A percentile compares a stretch with the other conserved stretches of the same genome.
phyloP scores from a whole-genome alignment of 2,888 invertebrate species.

The Trichopria drosophilae region DNA sequence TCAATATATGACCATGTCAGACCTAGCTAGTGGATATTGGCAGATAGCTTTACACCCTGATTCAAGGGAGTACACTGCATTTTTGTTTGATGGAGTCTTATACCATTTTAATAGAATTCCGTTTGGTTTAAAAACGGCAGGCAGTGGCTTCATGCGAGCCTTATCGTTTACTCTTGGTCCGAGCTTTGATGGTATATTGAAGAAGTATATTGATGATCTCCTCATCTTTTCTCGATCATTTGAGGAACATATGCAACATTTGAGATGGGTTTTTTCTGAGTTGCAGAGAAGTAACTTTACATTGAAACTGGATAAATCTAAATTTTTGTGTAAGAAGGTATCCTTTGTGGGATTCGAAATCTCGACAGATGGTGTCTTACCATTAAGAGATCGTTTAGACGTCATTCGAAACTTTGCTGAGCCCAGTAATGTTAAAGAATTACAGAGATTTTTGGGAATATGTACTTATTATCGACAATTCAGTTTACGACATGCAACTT shows the following conservation, averaged over 20 bases:
- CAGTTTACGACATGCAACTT: not conserved
- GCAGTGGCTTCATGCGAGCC: too few relatives aligned
- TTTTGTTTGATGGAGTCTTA: conserved; percentile 23
- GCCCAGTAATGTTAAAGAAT: conserved; percentile 35
- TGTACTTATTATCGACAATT: conserved; percentile 14
- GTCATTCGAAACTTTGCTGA: conserved; percentile 34
- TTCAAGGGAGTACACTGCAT: too few relatives aligned
- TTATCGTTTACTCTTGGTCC: conserved; percentile 37
- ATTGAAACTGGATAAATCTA: conserved; percentile 35
- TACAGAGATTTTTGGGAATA: conserved; percentile 27
- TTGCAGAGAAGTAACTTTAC: conserved; percentile 33
- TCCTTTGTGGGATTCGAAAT: conserved; percentile 7
- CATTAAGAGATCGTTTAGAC: conserved; percentile 21
- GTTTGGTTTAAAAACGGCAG: too few relatives aligned
- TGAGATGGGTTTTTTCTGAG: conserved; percentile 30
- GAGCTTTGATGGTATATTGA: conserved; percentile 36
- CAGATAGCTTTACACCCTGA: conserved; percentile 30
- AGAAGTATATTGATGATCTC: conserved; percentile 43
- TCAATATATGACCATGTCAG: conserved; percentile 30
- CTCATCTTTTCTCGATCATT: conserved; percentile 41
- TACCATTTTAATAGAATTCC: conserved; percentile 40
- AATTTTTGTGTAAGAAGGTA: conserved; percentile 20
- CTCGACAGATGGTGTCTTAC: conserved; percentile 7
- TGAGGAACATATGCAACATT: too few relatives aligned
- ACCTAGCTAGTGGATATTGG: conserved; percentile 34